These are phyloP conservation scores for Tetramorium alpestre DNA, from an alignment of 1,140 invertebrate genomes.

Conservation along the genomic window DNA sequence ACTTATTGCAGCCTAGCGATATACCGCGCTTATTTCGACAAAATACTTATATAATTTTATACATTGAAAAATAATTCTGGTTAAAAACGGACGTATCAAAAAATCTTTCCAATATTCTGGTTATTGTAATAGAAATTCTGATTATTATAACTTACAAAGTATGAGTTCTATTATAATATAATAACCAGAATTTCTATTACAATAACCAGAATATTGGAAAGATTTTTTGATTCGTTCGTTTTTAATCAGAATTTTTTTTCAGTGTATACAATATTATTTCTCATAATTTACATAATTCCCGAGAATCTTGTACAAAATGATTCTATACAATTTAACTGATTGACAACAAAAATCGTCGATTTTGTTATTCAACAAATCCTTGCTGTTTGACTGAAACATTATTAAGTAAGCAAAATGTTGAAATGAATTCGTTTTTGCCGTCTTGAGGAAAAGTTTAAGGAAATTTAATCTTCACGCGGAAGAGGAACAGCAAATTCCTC, in stretches of 20 bases:
- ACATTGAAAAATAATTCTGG: too few relatives aligned
- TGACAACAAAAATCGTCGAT: not conserved
- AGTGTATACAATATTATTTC: not conserved
- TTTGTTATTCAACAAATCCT: not conserved
- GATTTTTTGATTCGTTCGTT: too few relatives aligned
- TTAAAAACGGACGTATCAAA: too few relatives aligned
- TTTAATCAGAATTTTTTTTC: too few relatives aligned
- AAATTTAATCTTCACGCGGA: slow-evolving; percentile 33
- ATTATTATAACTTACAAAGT: too few relatives aligned
- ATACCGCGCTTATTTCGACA: not conserved
- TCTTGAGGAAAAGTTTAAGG: slow-evolving; percentile 16
- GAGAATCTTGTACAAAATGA: not conserved
- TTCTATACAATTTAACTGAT: not conserved
- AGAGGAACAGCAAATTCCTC: not conserved
- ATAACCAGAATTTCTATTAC: too few relatives aligned
- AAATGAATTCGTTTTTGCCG: slow-evolving; percentile 15
- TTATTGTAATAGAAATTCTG: too few relatives aligned
- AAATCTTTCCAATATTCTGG: too few relatives aligned
- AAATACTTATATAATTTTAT: not conserved
- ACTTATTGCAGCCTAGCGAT: not conserved
- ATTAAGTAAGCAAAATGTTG: not conserved
- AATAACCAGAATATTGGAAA: too few relatives aligned
- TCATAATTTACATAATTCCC: not conserved
- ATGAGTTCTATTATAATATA: too few relatives aligned
- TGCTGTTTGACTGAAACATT: not conserved